Evolutionary conservation across 2,797 vertebrate genomes (phyloP), one percentile per base, ranked within the genome.

Genomic region (Anas capensis): DNA sequence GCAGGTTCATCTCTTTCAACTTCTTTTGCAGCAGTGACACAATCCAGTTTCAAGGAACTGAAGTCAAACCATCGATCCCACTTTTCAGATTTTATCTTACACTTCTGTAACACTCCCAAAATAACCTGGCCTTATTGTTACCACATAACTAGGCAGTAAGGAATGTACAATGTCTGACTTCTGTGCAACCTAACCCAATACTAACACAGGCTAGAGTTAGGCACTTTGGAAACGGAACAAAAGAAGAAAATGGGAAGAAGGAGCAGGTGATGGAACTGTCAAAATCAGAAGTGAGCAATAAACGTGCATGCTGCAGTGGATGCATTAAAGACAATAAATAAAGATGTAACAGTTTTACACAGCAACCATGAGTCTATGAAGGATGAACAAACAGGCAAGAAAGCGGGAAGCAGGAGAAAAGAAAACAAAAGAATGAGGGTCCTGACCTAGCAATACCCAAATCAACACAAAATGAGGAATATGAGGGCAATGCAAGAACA

Each of bases 31-130:
- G 73, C 18, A 36, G 20, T 90, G 70, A 90, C 87, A 69, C 46
- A 66, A 60, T 38, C 33, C 33, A 79, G 40, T 78, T 91, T 66
- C 58, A 95, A 96, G 87, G 31, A 62, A 75, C 70, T 75, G 58
- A 76, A 76, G 87, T 54, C 33, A 82, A 71, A 93, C 72, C 29
- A 34, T 6, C 66, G 84, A 85, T 73, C 33, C 56, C 51, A 70
- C 34, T 93, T 92, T 69, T 75, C 77, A 87, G 83, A 80, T 58
- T 19, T 51, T 72, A 58, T 33, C 66, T 86, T 90, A 86, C 49
- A 68, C 18, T 64, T 75, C 62, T 61, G 1, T 14, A 66, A 71
- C 73, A 57, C 44, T 75, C 26, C 51, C 38, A 27, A 62, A 93
- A 92, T 57, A 81, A 65, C 24, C 40, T 27, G 11, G 7, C 23